These are phyloP conservation scores for Odocoileus virginianus DNA, from an alignment of 2,113 vertebrate species.

Conservation along the genomic window DNA sequence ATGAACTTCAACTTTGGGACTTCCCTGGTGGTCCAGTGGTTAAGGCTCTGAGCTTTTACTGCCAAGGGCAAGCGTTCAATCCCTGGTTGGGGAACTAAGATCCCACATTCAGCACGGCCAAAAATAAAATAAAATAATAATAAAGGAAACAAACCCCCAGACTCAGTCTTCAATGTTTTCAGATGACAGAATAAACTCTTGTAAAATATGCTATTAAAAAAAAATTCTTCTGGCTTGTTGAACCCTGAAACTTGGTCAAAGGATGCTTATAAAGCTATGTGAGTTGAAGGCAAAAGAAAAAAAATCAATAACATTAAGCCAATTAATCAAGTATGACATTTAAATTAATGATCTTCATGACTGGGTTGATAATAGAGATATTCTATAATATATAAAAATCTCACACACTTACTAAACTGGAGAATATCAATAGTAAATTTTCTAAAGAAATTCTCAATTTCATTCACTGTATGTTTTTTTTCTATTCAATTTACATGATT, in stretches of 20 bases:
- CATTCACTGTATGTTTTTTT: no score
- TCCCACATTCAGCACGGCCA: not conserved
- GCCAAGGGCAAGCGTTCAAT: not conserved
- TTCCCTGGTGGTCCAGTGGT: not conserved
- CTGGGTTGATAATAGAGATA: no score
- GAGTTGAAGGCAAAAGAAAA: not conserved
- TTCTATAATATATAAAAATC: no score
- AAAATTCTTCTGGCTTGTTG: not conserved
- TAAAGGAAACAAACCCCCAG: not conserved
- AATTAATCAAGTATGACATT: not conserved
- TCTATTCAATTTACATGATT: no score
- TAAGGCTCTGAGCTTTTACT: not conserved
- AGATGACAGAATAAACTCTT: not conserved
- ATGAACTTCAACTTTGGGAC: not conserved
- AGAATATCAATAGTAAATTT: no score
- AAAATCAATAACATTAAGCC: not conserved
- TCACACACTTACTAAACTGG: no score
- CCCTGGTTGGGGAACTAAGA: not conserved
- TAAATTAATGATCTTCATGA: no score
- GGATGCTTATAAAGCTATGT: not conserved
- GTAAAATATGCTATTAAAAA: not conserved
- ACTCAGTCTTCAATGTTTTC: not conserved
- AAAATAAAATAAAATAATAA: not conserved
- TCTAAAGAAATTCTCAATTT: no score
- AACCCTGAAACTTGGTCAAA: not conserved